Evolutionary conservation across 1,140 invertebrate species (phyloP).

Genomic region (Aphaenogaster rudis): DNA sequence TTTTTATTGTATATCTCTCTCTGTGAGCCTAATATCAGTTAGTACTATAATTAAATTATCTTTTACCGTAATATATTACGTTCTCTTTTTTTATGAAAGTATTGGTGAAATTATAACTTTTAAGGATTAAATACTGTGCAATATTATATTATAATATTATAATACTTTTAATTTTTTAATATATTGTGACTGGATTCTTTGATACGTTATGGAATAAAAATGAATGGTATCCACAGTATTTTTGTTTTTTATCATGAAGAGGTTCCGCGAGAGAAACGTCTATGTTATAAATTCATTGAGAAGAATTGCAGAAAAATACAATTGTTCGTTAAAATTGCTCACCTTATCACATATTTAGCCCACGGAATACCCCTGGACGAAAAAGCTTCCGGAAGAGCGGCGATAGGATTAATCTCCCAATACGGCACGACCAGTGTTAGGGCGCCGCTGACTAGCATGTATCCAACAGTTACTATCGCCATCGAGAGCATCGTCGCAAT

Average conservation of each 20-base stretch:
- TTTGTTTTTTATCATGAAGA: background rate
- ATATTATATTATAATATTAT: background rate
- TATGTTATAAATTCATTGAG: conserved; percentile 1
- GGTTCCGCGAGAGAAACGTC: background rate
- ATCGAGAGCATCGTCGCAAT: conserved; percentile 93
- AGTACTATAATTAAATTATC: conserved; percentile 8
- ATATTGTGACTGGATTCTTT: background rate
- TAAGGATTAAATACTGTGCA: background rate
- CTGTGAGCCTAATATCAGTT: no score
- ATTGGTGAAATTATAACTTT: background rate
- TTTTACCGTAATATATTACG: background rate
- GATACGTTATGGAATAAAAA: background rate
- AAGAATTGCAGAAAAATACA: background rate
- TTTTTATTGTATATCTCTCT: no score
- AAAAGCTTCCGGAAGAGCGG: conserved; percentile 95
- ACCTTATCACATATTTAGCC: conserved; percentile 94
- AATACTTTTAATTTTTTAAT: background rate
- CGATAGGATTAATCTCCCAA: conserved; percentile 90
- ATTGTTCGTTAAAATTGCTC: background rate
- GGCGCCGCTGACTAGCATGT: conserved; percentile 93
- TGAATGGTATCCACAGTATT: background rate
- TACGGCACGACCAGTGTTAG: conserved; percentile 95
- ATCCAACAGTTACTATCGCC: conserved; percentile 92
- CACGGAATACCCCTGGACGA: conserved; percentile 91
- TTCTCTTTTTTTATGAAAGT: background rate